A percentile compares a stretch with the other conserved stretches of the same genome.
Conservation (phyloP, 1,140 invertebrate genomes). For the Liolophura sinensis region DNA sequence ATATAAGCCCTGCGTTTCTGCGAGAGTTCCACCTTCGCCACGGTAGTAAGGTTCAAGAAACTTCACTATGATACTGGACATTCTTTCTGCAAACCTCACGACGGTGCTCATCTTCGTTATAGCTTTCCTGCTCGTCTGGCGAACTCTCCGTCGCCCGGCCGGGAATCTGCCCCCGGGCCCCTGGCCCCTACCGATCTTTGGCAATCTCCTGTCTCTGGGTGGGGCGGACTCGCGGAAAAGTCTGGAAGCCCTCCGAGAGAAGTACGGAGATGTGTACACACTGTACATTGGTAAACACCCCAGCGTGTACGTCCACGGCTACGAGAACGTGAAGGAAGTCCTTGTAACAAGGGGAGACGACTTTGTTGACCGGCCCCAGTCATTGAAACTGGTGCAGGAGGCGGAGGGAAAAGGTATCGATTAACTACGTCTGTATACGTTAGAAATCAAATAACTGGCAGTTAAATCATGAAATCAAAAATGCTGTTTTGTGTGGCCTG, state of each 20-base stretch:
- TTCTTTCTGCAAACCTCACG: not conserved
- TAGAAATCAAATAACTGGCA: too few relatives aligned
- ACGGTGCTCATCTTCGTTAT: constrained; percentile 12
- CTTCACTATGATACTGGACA: not conserved
- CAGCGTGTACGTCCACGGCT: constrained; percentile 11
- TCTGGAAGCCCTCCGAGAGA: constrained; percentile 6
- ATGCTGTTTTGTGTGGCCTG: too few relatives aligned
- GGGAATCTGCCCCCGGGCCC: constrained; percentile 12
- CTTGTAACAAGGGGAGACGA: constrained; percentile 21
- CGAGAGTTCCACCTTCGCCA: too few relatives aligned
- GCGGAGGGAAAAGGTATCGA: constrained; percentile 22
- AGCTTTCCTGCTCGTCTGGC: constrained; percentile 10
- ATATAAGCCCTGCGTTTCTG: too few relatives aligned
- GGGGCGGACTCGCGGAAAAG: not conserved
- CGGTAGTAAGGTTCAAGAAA: too few relatives aligned
- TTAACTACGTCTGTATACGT: too few relatives aligned
- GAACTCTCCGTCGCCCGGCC: constrained; percentile 1
- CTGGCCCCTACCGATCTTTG: constrained; percentile 10
- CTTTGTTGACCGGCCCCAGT: constrained; percentile 21
- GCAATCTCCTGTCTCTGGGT: constrained; percentile 9
- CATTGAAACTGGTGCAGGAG: constrained; percentile 18
- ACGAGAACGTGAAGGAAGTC: constrained; percentile 22
- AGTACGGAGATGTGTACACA: constrained; percentile 13
- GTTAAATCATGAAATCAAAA: too few relatives aligned
- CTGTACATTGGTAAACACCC: constrained; percentile 11